A percentile compares a stretch with the other conserved stretches of the same genome.
phyloP scores from a whole-genome alignment of 2,797 vertebrate species.

The Ctenosaura bakeri region DNA sequence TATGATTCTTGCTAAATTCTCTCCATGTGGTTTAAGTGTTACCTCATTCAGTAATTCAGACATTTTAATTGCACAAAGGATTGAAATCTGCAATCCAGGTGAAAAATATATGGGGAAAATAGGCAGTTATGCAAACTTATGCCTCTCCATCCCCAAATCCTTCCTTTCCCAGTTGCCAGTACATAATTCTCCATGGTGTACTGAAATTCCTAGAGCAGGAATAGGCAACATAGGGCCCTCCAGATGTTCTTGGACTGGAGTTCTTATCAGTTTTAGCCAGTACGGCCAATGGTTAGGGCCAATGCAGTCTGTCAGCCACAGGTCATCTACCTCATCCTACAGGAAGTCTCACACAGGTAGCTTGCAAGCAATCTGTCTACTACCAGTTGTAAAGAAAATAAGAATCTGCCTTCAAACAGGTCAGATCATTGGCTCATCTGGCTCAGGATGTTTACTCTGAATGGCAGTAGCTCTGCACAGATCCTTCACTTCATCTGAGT shows the following conservation, averaged over 20 bases:
- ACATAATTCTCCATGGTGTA: background rate
- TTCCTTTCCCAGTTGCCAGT: background rate
- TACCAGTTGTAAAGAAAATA: background rate
- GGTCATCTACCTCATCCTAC: background rate
- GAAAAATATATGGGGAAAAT: background rate
- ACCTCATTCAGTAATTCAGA: background rate
- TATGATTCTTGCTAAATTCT: background rate
- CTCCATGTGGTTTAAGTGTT: background rate
- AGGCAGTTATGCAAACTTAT: background rate
- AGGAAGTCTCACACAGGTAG: background rate
- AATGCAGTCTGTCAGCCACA: background rate
- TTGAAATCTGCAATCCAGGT: background rate
- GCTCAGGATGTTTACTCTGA: background rate
- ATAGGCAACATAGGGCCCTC: background rate
- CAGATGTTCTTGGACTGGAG: background rate
- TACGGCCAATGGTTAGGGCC: background rate
- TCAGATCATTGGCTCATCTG: background rate
- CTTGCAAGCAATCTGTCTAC: background rate
- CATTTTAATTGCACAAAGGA: background rate
- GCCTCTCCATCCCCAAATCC: background rate
- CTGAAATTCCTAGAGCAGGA: background rate
- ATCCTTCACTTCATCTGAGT: background rate
- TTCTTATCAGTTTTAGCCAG: background rate
- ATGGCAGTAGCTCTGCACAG: background rate
- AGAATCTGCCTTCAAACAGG: background rate